Evolutionary conservation across 2,797 vertebrate genomes (phyloP).

Genomic region (Lophotriccus pileatus): DNA sequence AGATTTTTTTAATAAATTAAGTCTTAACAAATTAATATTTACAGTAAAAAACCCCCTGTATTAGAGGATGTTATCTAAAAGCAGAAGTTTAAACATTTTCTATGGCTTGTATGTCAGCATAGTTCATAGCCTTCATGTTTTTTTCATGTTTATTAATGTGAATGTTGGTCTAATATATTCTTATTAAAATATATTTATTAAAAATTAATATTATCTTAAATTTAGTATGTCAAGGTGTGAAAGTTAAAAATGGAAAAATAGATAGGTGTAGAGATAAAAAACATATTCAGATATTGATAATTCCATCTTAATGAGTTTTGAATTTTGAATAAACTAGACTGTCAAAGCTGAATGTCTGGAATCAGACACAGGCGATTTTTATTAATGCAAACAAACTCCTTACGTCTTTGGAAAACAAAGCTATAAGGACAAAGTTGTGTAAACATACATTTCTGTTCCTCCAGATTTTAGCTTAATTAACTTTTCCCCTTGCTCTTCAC

Average conservation of each 20-base stretch:
- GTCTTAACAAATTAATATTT: neutral
- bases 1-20: neutral
- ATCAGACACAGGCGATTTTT: neutral
- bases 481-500: neutral
- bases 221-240: neutral
- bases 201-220: neutral
- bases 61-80: neutral
- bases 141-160: neutral
- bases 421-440: neutral
- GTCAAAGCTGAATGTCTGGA: neutral
- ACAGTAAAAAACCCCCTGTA: neutral
- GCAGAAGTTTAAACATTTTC: neutral
- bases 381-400: constrained; percentile 31
- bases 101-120: neutral
- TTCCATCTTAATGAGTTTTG: neutral
- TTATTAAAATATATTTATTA: neutral
- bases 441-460: constrained; percentile 28
- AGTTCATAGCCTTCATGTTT: neutral
- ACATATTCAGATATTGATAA: neutral
- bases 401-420: constrained; percentile 21
- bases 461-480: constrained; percentile 31
- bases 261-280: neutral
- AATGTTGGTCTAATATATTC: neutral
- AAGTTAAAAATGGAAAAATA: neutral
- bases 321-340: neutral